Conservation (phyloP, 2,113 vertebrate species). For the Junco hyemalis region DNA sequence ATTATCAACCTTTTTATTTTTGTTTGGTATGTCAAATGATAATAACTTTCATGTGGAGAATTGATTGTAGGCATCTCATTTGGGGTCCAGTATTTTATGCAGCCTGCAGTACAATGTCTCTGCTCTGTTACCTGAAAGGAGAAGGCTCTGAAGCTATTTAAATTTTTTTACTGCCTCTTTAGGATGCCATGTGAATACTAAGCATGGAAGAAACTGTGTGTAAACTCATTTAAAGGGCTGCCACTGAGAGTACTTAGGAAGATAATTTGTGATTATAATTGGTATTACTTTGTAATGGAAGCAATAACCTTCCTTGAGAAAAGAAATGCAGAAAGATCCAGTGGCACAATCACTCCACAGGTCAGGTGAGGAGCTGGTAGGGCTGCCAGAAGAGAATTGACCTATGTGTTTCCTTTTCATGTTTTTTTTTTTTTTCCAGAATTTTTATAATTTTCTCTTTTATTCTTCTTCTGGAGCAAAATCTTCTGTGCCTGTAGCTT, state of each 20-base stretch:
- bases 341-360: accelerated
- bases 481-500: neutral
- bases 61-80: neutral
- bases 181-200: neutral
- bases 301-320: neutral
- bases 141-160: neutral
- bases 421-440: neutral
- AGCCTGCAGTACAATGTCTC: neutral
- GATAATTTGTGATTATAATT: neutral
- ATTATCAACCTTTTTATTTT: neutral
- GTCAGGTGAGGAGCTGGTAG: neutral
- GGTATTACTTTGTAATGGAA: neutral
- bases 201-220: neutral
- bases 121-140: neutral
- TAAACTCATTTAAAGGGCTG: neutral
- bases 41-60: neutral
- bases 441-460: neutral
- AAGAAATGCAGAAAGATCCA: neutral
- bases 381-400: neutral
- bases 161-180: neutral
- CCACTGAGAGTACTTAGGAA: neutral
- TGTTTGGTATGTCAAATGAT: neutral
- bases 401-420: neutral
- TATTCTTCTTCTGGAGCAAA: neutral
- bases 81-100: neutral